Conservation (phyloP, 2,113 vertebrate species). For the Typhlomys cinereus region DNA sequence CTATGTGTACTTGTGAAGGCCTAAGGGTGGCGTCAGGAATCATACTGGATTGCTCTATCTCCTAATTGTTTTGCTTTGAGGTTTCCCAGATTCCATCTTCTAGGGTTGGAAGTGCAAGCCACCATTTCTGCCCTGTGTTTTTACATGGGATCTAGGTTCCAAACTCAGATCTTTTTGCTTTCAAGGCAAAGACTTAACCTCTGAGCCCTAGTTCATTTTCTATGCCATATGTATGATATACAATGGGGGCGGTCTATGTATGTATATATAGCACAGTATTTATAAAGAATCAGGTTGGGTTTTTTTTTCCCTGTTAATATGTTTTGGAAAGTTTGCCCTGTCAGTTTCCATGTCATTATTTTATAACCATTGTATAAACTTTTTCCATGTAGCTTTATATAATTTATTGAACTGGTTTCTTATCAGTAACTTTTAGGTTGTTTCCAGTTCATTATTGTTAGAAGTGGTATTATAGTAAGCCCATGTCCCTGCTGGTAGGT, state of each 20-base stretch:
- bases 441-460: not conserved
- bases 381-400: not conserved
- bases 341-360: slow-evolving; percentile 34
- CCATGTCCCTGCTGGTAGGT: not conserved
- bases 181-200: too few relatives aligned
- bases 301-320: not conserved
- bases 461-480: not conserved
- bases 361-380: not conserved
- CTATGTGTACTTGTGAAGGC: too few relatives aligned
- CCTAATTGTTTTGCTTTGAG: too few relatives aligned
- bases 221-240: not conserved
- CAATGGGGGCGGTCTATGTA: not conserved
- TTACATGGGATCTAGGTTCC: too few relatives aligned
- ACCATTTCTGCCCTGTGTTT: too few relatives aligned
- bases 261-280: not conserved
- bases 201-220: not conserved
- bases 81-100: too few relatives aligned
- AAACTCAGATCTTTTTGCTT: too few relatives aligned
- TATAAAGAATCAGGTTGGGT: not conserved
- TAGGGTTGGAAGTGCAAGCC: too few relatives aligned
- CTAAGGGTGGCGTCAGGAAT: too few relatives aligned
- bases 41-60: too few relatives aligned
- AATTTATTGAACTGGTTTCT: not conserved
- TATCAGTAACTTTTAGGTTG: not conserved
- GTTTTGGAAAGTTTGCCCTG: slow-evolving; percentile 5